Percentiles rank a stretch among this genome's conserved stretches.
Evolutionary conservation across 1,140 invertebrate species (phyloP).

Genomic region (Drosophila lacertosa): DNA sequence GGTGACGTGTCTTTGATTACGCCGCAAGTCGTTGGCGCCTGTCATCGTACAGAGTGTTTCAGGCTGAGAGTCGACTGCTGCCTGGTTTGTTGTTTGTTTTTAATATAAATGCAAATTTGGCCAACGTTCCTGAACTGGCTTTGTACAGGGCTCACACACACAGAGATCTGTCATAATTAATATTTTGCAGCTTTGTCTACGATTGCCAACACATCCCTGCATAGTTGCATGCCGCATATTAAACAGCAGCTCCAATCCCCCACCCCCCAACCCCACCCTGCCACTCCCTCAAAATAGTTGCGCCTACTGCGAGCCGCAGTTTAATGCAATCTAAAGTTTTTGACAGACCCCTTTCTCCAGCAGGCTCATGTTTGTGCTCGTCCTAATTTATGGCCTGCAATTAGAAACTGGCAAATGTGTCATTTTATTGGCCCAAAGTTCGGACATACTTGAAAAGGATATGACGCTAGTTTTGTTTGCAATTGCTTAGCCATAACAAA

Average conservation of each 20-base stretch:
- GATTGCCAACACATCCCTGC: conserved; percentile 55
- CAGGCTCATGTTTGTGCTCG: neutral
- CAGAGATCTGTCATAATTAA: conserved; percentile 74
- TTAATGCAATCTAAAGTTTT: conserved; percentile 73
- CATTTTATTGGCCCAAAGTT: conserved; percentile 60
- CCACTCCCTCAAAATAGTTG: too few species aligned
- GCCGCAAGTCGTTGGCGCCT: conserved; percentile 74
- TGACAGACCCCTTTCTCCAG: conserved; percentile 27
- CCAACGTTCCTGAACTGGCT: conserved; percentile 52
- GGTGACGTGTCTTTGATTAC: conserved; percentile 80
- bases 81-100: conserved; percentile 70
- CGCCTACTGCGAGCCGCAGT: conserved; percentile 43
- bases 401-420: conserved; percentile 79
- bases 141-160: conserved; percentile 15
- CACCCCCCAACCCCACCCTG: too few species aligned
- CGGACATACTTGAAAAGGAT: conserved; percentile 33
- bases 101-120: conserved; percentile 82
- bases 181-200: conserved; percentile 73
- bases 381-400: conserved; percentile 73
- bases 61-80: conserved; percentile 40
- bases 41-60: conserved; percentile 56
- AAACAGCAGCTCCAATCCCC: conserved; percentile 41
- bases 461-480: conserved; percentile 30
- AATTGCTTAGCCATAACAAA: conserved; percentile 27
- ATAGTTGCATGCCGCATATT: conserved; percentile 64